Conservation (phyloP, 2,797 vertebrate species). For the Anableps anableps region DNA sequence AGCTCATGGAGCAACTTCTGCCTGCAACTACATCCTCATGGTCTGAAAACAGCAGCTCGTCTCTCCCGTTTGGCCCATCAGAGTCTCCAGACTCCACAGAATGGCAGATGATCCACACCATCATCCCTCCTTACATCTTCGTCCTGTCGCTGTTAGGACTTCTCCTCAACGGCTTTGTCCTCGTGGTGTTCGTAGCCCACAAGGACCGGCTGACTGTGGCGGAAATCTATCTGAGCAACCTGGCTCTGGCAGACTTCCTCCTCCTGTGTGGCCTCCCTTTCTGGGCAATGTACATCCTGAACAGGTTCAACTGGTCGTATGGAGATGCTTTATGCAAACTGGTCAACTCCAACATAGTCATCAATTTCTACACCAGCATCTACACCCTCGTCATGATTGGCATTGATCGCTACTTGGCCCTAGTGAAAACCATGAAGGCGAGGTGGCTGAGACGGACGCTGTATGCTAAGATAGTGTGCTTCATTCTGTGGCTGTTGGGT, state of each 20-base stretch:
- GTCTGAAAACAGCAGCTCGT: constrained; percentile 51
- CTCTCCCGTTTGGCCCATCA: constrained; percentile 2
- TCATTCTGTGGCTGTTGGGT: constrained; percentile 84
- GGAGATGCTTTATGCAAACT: constrained; percentile 86
- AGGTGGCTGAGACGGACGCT: constrained; percentile 80
- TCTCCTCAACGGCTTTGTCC: constrained; percentile 87
- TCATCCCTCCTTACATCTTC: constrained; percentile 79
- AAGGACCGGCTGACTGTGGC: constrained; percentile 85
- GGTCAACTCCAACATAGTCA: constrained; percentile 78
- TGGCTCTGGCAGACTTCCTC: constrained; percentile 87
- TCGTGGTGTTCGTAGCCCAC: constrained; percentile 83
- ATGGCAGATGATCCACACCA: constrained; percentile 72
- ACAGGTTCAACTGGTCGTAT: constrained; percentile 86
- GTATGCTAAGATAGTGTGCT: constrained; percentile 85
- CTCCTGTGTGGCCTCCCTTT: constrained; percentile 87
- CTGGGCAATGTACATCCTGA: constrained; percentile 88
- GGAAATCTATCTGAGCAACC: constrained; percentile 91
- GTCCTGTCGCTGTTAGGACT: constrained; percentile 76
- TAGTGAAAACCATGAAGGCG: constrained; percentile 89
- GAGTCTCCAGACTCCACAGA: constrained; percentile 29
- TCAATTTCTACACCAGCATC: constrained; percentile 90
- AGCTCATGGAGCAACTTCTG: constrained; percentile 53
- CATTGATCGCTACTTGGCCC: constrained; percentile 90
- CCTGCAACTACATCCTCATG: constrained; percentile 19
- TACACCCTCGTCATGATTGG: constrained; percentile 91